Evolutionary conservation across 2,113 vertebrate species (phyloP), one percentile per base, ranked within the genome.

Genomic region (Channa argus): DNA sequence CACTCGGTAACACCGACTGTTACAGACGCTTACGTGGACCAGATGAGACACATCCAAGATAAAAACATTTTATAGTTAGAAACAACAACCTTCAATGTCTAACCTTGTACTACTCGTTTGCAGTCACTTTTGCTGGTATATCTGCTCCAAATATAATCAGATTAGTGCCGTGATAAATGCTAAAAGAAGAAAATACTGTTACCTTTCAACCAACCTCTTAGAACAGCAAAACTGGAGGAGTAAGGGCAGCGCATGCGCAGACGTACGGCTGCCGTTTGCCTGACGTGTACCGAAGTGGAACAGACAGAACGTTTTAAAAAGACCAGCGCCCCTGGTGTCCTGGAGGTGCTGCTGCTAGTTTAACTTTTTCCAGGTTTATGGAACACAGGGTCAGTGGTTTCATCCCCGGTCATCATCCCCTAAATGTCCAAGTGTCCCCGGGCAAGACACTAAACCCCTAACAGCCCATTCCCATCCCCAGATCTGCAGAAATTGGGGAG

Each of bases 21-120:
- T 39, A 11, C 8, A 10, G 53, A 79, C 76, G 79, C 85, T 77
- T 79, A 89, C 87, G 87, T 89, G 87, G 74, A 85, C 82, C 36
- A 64, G 24, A 63, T 4, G 0, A 47, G 43, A 6, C 41, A 4
- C 0, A 41, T 7, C 39, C 1, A 41, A 7, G 4, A 41, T 8
- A 8, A 9, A 10, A 7, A 15, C 34, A 36, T 14, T 13, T 45
- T 45, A 45, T 11, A 15, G 5, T 1, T 62, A 43, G 7, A 2
- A 55, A 41, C 0, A 34, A n/a, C 8, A 37, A 1, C 11, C 3
- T 33, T 34, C 8, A 8, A 1, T 11, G 1, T 45, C 24, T 37
- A 33, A 11, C n/a, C 4, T 15, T 1, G 33, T 63, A 8, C 14
- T 6, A 59, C 4, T n/a, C 5, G 2, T 12, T 6, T 1, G 5